Percentiles rank a stretch among this genome's conserved stretches.
Evolutionary conservation across 2,888 invertebrate species (phyloP).

Genomic region (Tachina lurida): DNA sequence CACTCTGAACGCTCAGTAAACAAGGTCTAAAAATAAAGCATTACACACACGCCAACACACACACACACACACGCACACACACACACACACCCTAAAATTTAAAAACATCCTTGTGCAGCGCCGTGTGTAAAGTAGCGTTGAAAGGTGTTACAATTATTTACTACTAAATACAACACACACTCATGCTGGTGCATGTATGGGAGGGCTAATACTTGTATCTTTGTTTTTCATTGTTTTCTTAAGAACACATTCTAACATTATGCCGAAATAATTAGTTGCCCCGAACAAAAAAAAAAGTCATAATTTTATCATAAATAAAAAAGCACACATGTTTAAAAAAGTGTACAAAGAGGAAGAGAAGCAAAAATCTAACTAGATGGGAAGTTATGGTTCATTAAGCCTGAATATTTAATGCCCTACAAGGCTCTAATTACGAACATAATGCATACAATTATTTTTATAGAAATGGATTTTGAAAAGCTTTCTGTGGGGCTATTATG

Average conservation of each 20-base stretch:
- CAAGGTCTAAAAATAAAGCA: not conserved
- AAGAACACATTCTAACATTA: conserved; percentile 74
- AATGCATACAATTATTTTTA: not conserved
- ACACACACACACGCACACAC: not conserved
- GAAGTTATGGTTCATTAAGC: conserved; percentile 39
- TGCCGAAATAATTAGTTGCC: conserved; percentile 81
- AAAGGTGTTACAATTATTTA: conserved; percentile 67
- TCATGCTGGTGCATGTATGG: not conserved
- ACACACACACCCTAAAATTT: not conserved
- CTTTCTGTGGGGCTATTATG: not conserved
- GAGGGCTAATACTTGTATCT: conserved; percentile 58
- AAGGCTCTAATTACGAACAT: not conserved
- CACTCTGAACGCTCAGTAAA: not conserved
- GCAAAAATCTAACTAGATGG: conserved; percentile 40
- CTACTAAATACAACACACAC: conserved; percentile 15
- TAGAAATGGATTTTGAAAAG: not conserved
- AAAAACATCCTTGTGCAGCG: conserved; percentile 48
- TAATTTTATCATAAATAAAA: conserved; percentile 59
- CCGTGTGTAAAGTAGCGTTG: conserved; percentile 23
- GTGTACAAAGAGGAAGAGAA: not conserved
- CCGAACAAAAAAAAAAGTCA: conserved; percentile 74
- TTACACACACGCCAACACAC: not conserved
- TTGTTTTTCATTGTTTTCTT: conserved; percentile 36
- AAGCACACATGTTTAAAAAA: conserved; percentile 79
- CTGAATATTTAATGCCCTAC: conserved; percentile 26